phyloP scores from a whole-genome alignment of 2,888 invertebrate species.

The Cephus pulcher region DNA sequence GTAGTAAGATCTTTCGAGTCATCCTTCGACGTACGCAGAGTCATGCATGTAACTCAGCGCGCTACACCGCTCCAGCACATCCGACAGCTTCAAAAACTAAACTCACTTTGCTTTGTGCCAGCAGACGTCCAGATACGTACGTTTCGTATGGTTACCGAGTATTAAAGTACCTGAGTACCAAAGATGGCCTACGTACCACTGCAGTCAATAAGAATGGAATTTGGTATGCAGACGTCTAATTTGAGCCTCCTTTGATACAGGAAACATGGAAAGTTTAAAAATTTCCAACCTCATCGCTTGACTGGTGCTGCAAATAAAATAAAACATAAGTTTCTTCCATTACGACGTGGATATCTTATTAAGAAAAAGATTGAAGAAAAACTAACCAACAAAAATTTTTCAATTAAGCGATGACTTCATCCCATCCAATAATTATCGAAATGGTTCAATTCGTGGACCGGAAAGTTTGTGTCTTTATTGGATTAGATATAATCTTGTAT shows the following conservation, averaged over 20 bases:
- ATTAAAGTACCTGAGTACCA: neutral
- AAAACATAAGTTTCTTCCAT: neutral
- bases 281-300: neutral
- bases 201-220: neutral
- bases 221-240: neutral
- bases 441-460: neutral
- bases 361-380: neutral
- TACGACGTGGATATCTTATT: neutral
- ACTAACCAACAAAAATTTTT: neutral
- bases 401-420: neutral
- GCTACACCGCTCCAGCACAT: neutral
- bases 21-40: constrained; percentile 7
- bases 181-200: neutral
- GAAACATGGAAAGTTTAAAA: neutral
- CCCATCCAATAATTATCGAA: neutral
- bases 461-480: neutral
- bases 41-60: constrained; percentile 7
- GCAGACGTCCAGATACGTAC: neutral
- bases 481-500: neutral
- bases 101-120: constrained; percentile 4
- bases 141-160: neutral
- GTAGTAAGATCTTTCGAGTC: neutral
- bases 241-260: neutral
- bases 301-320: neutral
- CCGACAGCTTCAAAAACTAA: constrained; percentile 4